Percentiles rank a stretch among this genome's conserved stretches.
Conservation (phyloP, 2,888 invertebrate genomes). For the Nineta flava region DNA sequence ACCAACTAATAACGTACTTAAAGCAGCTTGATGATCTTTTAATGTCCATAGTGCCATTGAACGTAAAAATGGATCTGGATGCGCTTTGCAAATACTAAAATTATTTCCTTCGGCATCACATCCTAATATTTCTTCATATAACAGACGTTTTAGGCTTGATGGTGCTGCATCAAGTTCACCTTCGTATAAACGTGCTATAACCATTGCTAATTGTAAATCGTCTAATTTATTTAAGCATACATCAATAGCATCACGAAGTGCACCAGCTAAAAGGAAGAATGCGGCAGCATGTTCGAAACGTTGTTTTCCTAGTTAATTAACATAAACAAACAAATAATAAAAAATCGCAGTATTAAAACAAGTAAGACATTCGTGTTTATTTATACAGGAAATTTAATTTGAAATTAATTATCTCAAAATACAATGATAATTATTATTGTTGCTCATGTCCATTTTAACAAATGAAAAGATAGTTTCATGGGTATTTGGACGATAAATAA, state of each 20-base stretch:
- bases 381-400: no score
- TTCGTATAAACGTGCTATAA: slow-evolving; percentile 84
- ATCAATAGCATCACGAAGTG: slow-evolving; percentile 89
- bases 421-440: no score
- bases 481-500: no score
- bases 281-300: slow-evolving; percentile 96
- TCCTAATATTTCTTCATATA: slow-evolving; percentile 66
- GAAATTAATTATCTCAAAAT: no score
- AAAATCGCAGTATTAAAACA: background rate
- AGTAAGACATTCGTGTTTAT: no score
- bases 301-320: slow-evolving; percentile 48
- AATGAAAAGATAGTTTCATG: no score
- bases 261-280: slow-evolving; percentile 91
- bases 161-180: slow-evolving; percentile 54
- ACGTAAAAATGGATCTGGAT: slow-evolving; percentile 92
- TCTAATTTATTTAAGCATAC: slow-evolving; percentile 81
- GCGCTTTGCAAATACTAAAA: slow-evolving; percentile 54
- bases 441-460: no score
- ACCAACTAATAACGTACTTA: slow-evolving; percentile 67
- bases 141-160: slow-evolving; percentile 51
- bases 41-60: slow-evolving; percentile 97
- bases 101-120: slow-evolving; percentile 51
- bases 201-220: slow-evolving; percentile 90
- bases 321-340: background rate
- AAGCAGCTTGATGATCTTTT: slow-evolving; percentile 74